Base-by-base conservation (phyloP, 64 coral and sea anemone species). In the Orbicella faveolata region DNA sequence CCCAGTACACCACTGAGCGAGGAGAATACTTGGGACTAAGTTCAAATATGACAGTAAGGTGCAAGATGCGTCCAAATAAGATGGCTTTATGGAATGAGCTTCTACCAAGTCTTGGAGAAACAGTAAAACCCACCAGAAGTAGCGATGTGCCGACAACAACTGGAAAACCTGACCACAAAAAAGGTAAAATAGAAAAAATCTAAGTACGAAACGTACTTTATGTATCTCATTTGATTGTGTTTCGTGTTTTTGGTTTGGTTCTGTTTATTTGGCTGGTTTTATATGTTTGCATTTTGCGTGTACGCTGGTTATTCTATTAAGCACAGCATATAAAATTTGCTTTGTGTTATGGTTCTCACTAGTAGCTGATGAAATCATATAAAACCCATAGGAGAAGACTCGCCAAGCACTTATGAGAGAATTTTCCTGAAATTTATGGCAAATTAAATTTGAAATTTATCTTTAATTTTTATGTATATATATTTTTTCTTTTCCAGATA, bases 81-180 rank as follows among this genome's bases (percentile, higher is more conserved):
- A 90, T 90, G 88, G 63, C 63, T 4, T 78, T 90, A n/a, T 90
- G 88, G 88, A 90, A 90, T 81, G 63, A 81, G 41, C 81, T 90
- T 54, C 26, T 90, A 9, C 77, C 78, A 11, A 74, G 18, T 59
- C 10, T 59, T 51, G 5, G 17, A 18, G 11, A 35, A 18, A 19
- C 16, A 18, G 10, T 8, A 7, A 36, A 37, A 44, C 36, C 35
- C 2, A 76, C 75, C 36, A 76, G 37, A 9, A 18, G 4, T 11
- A 20, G 34, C 73, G 1, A 1, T 26, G 33, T 44, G 75, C 35
- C 36, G 0, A 76, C 75, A 35, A 19, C 36, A 76, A 16, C 75
- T 41, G 14, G 19, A 3, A 21, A 39, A 44, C 0, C 35, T 76
- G 75, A 20, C 20, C 37, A 76, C 37, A 37, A 39, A 2, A 76